A percentile compares a stretch with the other conserved stretches of the same genome.
These are phyloP conservation scores for Axis porcinus DNA, from an alignment of 2,113 vertebrate genomes.

Conservation along the genomic window DNA sequence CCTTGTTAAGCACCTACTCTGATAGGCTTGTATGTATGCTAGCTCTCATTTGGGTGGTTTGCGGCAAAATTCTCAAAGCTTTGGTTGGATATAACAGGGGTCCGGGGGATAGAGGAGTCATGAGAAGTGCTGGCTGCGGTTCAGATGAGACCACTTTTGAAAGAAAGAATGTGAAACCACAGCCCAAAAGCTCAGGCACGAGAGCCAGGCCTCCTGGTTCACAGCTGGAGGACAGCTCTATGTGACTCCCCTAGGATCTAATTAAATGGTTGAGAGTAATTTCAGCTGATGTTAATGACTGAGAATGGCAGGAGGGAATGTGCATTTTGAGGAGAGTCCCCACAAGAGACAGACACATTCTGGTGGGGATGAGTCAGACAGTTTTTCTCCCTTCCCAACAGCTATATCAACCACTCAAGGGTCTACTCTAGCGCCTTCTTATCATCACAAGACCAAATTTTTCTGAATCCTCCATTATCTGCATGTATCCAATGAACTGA, in stretches of 20 bases:
- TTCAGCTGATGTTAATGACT: neutral
- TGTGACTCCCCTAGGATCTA: neutral
- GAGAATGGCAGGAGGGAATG: too few species aligned
- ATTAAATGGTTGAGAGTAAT: neutral
- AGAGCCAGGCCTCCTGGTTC: neutral
- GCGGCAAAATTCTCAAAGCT: neutral
- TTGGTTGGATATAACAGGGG: neutral
- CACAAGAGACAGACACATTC: neutral
- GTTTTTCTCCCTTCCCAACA: neutral
- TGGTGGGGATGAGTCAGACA: neutral
- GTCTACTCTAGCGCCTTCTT: neutral
- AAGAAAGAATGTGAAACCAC: neutral
- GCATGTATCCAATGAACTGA: neutral
- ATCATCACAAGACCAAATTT: neutral
- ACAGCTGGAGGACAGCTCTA: neutral
- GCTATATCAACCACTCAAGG: neutral
- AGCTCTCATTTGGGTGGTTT: neutral
- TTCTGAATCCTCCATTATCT: neutral
- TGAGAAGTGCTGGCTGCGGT: neutral
- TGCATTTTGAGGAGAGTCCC: neutral
- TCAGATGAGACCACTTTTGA: neutral
- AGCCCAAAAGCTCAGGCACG: neutral
- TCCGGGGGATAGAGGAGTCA: neutral
- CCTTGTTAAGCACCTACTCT: neutral
- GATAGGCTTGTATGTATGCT: neutral